Conservation (phyloP, 1,140 invertebrate genomes). For the Potamilus streckersoni region DNA sequence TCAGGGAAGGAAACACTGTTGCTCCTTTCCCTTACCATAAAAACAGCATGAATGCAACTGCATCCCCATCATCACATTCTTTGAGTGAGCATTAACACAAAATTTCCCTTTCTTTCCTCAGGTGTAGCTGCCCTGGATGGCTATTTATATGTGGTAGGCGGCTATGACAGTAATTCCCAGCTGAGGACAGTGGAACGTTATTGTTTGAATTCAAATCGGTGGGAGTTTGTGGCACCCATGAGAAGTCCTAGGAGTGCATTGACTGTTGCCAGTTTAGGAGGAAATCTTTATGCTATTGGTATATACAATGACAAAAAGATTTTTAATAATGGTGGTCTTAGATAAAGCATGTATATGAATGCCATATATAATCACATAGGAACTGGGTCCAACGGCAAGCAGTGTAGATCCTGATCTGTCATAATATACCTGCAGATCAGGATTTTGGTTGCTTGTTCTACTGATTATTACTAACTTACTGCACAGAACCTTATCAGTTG, state of each 20-base stretch:
- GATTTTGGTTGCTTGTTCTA: too few relatives aligned
- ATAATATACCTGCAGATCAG: too few relatives aligned
- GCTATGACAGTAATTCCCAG: slow-evolving; percentile 65
- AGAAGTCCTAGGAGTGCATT: slow-evolving; percentile 84
- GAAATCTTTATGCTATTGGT: slow-evolving; percentile 88
- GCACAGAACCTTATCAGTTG: too few relatives aligned
- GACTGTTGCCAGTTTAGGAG: slow-evolving; percentile 89
- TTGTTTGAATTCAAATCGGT: slow-evolving; percentile 56
- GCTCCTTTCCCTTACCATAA: too few relatives aligned
- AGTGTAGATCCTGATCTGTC: too few relatives aligned
- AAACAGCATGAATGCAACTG: too few relatives aligned
- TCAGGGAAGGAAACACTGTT: too few relatives aligned
- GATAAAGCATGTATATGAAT: background rate
- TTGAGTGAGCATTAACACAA: background rate
- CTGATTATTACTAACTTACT: too few relatives aligned
- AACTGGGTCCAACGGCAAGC: too few relatives aligned
- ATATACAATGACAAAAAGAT: slow-evolving; percentile 16
- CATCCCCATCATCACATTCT: too few relatives aligned
- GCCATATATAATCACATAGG: too few relatives aligned
- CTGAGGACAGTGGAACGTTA: slow-evolving; percentile 65
- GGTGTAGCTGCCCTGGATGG: slow-evolving; percentile 61
- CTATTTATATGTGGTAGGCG: slow-evolving; percentile 66
- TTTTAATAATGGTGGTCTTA: background rate
- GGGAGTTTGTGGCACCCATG: slow-evolving; percentile 65
- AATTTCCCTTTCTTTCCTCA: slow-evolving; percentile 31